These are phyloP conservation scores for Melolontha melolontha DNA, from an alignment of 2,888 invertebrate species.

Conservation along the genomic window DNA sequence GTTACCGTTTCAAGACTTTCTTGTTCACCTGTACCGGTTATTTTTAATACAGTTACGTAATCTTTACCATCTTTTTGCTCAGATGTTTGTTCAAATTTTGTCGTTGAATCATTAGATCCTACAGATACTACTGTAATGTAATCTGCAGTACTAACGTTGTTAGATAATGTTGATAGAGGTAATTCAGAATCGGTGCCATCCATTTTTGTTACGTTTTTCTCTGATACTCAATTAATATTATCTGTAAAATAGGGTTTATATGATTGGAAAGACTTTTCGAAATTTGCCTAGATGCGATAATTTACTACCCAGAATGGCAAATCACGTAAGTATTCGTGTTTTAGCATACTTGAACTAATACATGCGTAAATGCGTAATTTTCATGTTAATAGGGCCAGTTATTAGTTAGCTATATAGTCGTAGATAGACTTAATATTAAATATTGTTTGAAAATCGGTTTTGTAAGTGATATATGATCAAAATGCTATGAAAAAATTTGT, in stretches of 20 bases:
- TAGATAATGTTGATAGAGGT: slow-evolving; percentile 1
- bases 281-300: no score
- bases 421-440: no score
- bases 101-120: slow-evolving; percentile 64
- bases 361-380: no score
- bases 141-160: slow-evolving; percentile 59
- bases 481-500: no score
- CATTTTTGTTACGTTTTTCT: slow-evolving; percentile 13
- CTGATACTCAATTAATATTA: not conserved
- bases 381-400: no score
- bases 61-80: slow-evolving; percentile 53
- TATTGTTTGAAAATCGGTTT: no score
- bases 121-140: slow-evolving; percentile 75
- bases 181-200: slow-evolving; percentile 13
- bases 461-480: no score
- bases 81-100: slow-evolving; percentile 53
- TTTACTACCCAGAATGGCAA: no score
- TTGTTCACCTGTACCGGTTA: slow-evolving; percentile 64
- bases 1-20: slow-evolving; percentile 51
- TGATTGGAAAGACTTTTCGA: no score
- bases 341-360: no score
- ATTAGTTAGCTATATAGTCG: no score
- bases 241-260: slow-evolving; percentile 5
- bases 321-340: no score
- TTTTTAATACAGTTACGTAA: slow-evolving; percentile 73